Evolutionary conservation across 2,113 vertebrate species (phyloP), one percentile per base, ranked within the genome.

Genomic region (Terrapene triunguis): DNA sequence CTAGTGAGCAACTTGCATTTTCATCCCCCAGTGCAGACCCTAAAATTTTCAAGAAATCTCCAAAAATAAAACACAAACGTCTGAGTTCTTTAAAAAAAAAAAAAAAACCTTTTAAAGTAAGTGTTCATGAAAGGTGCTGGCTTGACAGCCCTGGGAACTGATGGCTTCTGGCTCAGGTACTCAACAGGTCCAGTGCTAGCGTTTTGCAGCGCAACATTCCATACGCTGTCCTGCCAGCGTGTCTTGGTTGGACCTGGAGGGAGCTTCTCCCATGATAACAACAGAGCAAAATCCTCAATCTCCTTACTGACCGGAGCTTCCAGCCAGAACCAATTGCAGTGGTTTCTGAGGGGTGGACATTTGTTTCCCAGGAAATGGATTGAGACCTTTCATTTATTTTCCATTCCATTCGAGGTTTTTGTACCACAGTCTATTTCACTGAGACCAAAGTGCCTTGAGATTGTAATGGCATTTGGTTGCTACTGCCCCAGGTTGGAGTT

Each of bases 11-110:
- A 80, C 80, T 83, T 62, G 83, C 22, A 85, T 97, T 86, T 97
- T 92, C 84, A 92, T 94, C 91, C 92, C 95, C 5, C 93, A 94
- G 94, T 87, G 85, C 57, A 62, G 82, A 92, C 83, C 50, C 78
- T 83, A 65, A 32, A 38, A 83, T n/a, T 42, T 17, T 44, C 65
- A 62, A 89, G 80, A 89, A 57, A 84, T 55, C 42, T 95, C 69
- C 42, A 89, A 78, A 80, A 42, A 42, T 25, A 44, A 74, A 74
- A 38, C 38, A 25, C 21, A 24, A 42, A 74, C 10, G 1, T 74
- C 72, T 25, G 19, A 10, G 38, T 65, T 65, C 32, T 65, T 62
- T 59, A 29, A 54, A 54, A 54, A 54, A 22, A 54, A 17, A 2
- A 53, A 21, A 53, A 6, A 53, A 57, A 62, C 29, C 53, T 62